Evolutionary conservation across 2,113 vertebrate genomes (phyloP), one percentile per base, ranked within the genome.

Genomic region (Cephalopterus ornatus): DNA sequence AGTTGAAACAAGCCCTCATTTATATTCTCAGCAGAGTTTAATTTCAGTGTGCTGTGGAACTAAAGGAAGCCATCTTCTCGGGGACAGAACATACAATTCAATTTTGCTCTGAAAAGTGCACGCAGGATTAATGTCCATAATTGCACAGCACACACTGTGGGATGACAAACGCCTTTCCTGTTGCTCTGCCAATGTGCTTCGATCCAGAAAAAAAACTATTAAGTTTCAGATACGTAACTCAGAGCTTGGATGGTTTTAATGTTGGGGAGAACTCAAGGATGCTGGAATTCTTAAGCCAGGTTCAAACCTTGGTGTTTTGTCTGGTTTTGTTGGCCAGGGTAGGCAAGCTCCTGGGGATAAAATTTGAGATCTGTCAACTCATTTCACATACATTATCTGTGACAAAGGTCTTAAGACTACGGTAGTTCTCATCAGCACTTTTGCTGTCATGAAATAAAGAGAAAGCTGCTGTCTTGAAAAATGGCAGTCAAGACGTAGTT

Each of bases 51-150:
- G 91, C 96, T 81, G 33, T 61, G 66, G 76, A 95, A 95, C 89
- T 93, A 85, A 88, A 85, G 93, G 93, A 89, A 95, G 84, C 91
- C 96, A 95, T 97, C 91, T 97, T 97, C 80, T 81, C 76, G 47
- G 94, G 94, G 95, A 96, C 95, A 95, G 94, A 96, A 96, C 95
- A 97, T 89, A 85, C 96, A 95, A 95, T 95, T 91, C 80, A 68
- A 89, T 97, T 95, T 41, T 96, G 94, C 92, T 95, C 95, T 89
- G 96, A 78, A 65, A 96, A 92, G 95, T 77, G 85, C 76, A 63
- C 0, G 4, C 56, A 80, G 95, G 93, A 97, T 96, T 93, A 92
- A 96, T 92, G 95, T 84, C 90, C 95, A 78, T 90, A 95, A 96
- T 93, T 96, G 94, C 32, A 39, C 33, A 53, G 94, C 88, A 91